Evolutionary conservation across 2,888 invertebrate species (phyloP).

Genomic region (Temnothorax rugatulus): DNA sequence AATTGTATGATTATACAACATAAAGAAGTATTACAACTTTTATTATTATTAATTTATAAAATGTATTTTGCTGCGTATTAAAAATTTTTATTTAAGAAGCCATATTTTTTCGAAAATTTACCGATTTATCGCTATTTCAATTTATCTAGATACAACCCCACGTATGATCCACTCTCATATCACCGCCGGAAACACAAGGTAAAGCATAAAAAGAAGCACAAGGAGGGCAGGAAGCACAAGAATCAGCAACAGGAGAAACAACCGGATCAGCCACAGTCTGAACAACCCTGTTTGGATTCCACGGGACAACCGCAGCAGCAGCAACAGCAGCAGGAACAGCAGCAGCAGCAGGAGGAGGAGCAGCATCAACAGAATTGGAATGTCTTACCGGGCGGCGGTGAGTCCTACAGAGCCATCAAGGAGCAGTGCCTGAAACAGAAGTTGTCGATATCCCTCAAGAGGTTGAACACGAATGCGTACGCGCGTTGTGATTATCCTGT

Average conservation of each 20-base stretch:
- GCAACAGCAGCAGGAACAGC: slow-evolving; percentile 86
- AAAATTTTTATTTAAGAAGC: background rate
- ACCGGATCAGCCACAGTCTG: slow-evolving; percentile 23
- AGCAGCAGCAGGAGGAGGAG: slow-evolving; percentile 86
- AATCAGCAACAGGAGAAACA: slow-evolving; percentile 75
- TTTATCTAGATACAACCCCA: slow-evolving; percentile 80
- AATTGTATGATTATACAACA: background rate
- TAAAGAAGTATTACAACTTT: background rate
- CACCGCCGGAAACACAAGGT: slow-evolving; percentile 89
- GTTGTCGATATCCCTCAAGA: slow-evolving; percentile 91
- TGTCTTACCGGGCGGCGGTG: slow-evolving; percentile 84
- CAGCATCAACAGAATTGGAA: slow-evolving; percentile 87
- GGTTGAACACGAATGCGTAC: slow-evolving; percentile 91
- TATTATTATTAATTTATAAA: slow-evolving; percentile 18
- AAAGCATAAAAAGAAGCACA: slow-evolving; percentile 93
- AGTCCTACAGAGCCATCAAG: slow-evolving; percentile 88
- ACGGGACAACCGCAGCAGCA: slow-evolving; percentile 86
- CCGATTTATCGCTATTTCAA: background rate
- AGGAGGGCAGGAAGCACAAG: slow-evolving; percentile 88
- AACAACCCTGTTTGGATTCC: slow-evolving; percentile 22
- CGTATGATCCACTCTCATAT: slow-evolving; percentile 82
- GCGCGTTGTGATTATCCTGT: slow-evolving; percentile 87
- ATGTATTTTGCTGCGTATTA: background rate
- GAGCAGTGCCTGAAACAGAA: slow-evolving; percentile 91
- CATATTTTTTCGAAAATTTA: background rate